Base-by-base conservation (phyloP, 2,888 invertebrate species). In the Blastobasis adustella region DNA sequence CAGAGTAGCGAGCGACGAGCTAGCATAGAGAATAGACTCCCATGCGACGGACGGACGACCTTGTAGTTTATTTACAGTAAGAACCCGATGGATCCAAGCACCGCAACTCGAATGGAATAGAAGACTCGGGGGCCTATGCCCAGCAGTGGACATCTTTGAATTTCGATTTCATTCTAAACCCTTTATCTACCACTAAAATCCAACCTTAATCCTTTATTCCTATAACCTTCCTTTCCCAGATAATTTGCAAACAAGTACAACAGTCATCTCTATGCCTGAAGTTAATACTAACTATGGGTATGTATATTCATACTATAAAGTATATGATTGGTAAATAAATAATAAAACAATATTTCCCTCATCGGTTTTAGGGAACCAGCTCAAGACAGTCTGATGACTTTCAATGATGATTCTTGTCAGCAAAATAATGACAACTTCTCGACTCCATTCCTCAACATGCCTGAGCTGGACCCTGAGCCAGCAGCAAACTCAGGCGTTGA, bases 361-460 rank as follows among this genome's bases (percentile, higher is more conserved):
- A 23, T 23, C 3, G 23, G 3, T 73, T 75, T 45, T 63, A 85
- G 84, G 47, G 67, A 74, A 49, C 50, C 61, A 44, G 58, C 72
- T 51, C 73, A 78, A 63, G 76, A 76, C 54, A 66, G 57, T 50
- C 56, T 81, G 48, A 76, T 80, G 55, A 66, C 62, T 54, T 85
- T 79, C 54, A 71, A 73, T 61, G 74, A 76, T 60, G 78, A 75
- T 37, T 56, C 72, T 51, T 71, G 71, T 57, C 77, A 70, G 51
- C 78, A 74, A 56, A 71, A 60, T 54, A 70, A 63, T 69, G 82
- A 78, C 49, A 72, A 68, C 49, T 82, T 80, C 54, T 59, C 79
- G 37, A 58, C 61, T 46, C 78, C 80, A 56, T 83, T 84, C 59
- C 58, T 86, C 47, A 85, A 71, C 55, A 86, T 86, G 85, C 85